Evolutionary conservation across 2,797 vertebrate genomes (phyloP), one percentile per base, ranked within the genome.

Genomic region (Xerus rutilus): DNA sequence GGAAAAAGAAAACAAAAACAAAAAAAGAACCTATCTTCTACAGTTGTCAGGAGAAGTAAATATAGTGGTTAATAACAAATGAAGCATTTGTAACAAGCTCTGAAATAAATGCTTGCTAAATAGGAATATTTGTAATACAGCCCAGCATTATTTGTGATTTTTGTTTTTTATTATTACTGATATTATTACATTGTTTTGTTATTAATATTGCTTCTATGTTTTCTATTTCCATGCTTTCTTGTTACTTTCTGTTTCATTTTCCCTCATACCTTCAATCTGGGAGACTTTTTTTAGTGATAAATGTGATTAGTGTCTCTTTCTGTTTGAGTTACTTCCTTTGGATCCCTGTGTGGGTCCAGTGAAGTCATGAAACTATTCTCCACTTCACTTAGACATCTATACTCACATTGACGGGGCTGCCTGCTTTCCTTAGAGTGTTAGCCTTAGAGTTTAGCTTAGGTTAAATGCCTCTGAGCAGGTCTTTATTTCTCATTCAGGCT

Each of bases 291-390:
- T 73, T 7, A 1, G 12, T 45, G 47, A 52, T 52, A 52, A 52
- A 52, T 2, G 49, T 52, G 13, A 57, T 57, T 57, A 57, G 7
- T 21, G 7, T 32, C 45, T 45, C 20, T 86, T 4, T 45, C 20
- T 32, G 8, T 32, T 64, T 86, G 35, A 47, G 5, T 15, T 43
- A 10, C 10, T 49, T 90, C 39, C 20, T 52, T 69, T 32, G 35
- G 14, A 14, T 7, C 4, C 18, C 14, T 25, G n/a, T 54, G 0
- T 9, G 17, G 43, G 15, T 25, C 39, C 14, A 23, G 0, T 64
- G 23, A 69, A 21, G 18, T 52, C 52, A 3, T 52, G 11, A 72
- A 59, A 89, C 11, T 49, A 25, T 18, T 52, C 28, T 39, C 3
- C 7, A 14, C 15, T 64, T 73, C 6, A n/a, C 9, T 72, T 52